These are phyloP conservation scores for Epinephelus lanceolatus DNA, from an alignment of 2,113 vertebrate species.

Conservation along the genomic window DNA sequence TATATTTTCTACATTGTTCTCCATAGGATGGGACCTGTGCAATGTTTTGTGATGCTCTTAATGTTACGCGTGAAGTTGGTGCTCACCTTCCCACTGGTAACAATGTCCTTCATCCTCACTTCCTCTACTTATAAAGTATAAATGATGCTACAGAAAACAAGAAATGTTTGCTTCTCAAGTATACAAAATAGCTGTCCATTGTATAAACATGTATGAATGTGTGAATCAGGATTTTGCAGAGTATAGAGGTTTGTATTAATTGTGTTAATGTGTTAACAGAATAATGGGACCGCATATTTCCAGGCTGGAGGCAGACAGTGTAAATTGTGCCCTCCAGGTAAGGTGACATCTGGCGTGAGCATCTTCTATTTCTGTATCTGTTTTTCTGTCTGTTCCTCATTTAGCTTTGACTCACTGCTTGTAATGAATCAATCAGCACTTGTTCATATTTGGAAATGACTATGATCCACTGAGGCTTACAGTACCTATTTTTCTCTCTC, in stretches of 20 bases:
- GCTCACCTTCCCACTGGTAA: slow-evolving; percentile 66
- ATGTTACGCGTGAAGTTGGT: slow-evolving; percentile 45
- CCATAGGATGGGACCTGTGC: slow-evolving; percentile 65
- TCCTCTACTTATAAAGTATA: background rate
- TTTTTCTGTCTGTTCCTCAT: slow-evolving; percentile 2
- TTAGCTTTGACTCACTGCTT: slow-evolving; percentile 25
- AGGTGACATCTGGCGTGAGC: background rate
- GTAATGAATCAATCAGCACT: slow-evolving; percentile 18
- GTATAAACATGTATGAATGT: background rate
- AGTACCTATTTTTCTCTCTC: background rate
- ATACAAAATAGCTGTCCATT: background rate
- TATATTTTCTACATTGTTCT: background rate
- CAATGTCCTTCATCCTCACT: background rate
- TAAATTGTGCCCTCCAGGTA: slow-evolving; percentile 67
- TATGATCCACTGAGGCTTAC: background rate
- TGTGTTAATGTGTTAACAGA: slow-evolving; percentile 41
- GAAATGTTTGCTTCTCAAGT: background rate
- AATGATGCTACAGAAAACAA: background rate
- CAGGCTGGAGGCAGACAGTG: accelerated
- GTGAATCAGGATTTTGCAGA: background rate
- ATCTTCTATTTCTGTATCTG: background rate
- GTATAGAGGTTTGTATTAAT: background rate
- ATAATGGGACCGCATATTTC: accelerated
- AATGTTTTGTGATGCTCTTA: slow-evolving; percentile 39
- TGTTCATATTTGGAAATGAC: slow-evolving; percentile 27